Evolutionary conservation across 2,113 vertebrate species (phyloP).

Genomic region (Pelobates fuscus): DNA sequence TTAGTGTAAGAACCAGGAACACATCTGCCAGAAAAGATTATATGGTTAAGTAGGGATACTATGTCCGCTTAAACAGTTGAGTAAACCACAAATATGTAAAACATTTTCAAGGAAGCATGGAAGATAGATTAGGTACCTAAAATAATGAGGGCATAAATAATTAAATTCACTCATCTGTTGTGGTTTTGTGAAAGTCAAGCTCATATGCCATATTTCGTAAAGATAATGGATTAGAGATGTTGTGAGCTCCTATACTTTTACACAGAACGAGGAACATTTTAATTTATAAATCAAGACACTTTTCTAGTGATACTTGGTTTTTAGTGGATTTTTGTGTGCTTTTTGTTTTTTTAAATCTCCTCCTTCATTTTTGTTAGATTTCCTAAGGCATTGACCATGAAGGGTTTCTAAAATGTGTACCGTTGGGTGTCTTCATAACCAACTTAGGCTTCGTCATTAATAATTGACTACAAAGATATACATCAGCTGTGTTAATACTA

Average conservation of each 20-base stretch:
- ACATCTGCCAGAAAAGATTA: too few species aligned
- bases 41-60: constrained; percentile 9
- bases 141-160: constrained; percentile 28
- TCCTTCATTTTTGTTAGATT: too few species aligned
- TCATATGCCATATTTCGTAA: not conserved
- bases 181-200: constrained; percentile 13
- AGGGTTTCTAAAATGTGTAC: too few species aligned
- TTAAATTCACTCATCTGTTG: constrained; percentile 26
- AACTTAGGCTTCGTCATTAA: too few species aligned
- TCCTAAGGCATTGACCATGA: too few species aligned
- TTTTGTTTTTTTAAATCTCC: too few species aligned
- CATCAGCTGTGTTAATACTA: too few species aligned
- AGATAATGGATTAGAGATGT: constrained; percentile 29
- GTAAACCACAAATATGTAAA: constrained; percentile 23
- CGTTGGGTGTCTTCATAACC: too few species aligned
- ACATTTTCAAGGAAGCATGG: constrained; percentile 3
- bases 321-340: too few species aligned
- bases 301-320: too few species aligned
- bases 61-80: constrained; percentile 12
- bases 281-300: not conserved
- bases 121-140: constrained; percentile 3
- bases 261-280: constrained; percentile 4
- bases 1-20: too few species aligned
- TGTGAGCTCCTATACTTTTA: not conserved
- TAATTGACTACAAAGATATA: too few species aligned